Evolutionary conservation across 53 echinoderm and acorn worm genomes (phyloP).

Genomic region (Henricia sp.): DNA sequence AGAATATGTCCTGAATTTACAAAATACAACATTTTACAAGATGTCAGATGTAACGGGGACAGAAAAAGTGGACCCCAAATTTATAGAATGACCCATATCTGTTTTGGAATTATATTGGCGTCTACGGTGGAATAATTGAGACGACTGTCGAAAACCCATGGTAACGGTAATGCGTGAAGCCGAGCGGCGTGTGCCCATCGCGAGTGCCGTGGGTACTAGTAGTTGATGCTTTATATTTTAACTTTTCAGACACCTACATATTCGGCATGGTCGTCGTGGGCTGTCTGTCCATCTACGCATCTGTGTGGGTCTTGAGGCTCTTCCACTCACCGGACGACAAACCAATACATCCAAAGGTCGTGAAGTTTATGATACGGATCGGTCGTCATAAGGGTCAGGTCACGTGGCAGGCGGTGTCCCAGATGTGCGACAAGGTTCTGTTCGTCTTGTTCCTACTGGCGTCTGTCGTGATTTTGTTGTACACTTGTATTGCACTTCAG

Average conservation of each 20-base stretch:
- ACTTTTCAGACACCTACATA: conserved; percentile 59
- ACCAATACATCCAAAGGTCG: conserved; percentile 28
- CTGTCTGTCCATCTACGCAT: conserved; percentile 68
- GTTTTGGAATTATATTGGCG: not conserved
- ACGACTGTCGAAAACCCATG: too few relatives aligned
- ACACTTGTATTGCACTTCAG: not conserved
- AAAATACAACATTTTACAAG: too few relatives aligned
- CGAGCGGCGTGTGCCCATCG: too few relatives aligned
- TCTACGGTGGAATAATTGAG: not conserved
- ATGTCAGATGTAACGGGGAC: too few relatives aligned
- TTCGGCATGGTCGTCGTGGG: conserved; percentile 70
- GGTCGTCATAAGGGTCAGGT: not conserved
- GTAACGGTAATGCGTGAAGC: too few relatives aligned
- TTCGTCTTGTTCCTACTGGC: conserved; percentile 8
- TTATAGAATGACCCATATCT: not conserved
- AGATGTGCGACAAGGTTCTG: not conserved
- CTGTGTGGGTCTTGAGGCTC: conserved; percentile 62
- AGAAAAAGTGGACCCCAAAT: not conserved
- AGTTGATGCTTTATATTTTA: not conserved
- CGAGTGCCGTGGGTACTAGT: too few relatives aligned
- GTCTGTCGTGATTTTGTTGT: not conserved
- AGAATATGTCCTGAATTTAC: too few relatives aligned
- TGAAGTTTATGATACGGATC: not conserved
- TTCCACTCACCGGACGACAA: conserved; percentile 59
- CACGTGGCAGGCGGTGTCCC: conserved; percentile 15